Base-by-base conservation (phyloP, 2,888 invertebrate genomes). In the Heteromurus nitidus region DNA sequence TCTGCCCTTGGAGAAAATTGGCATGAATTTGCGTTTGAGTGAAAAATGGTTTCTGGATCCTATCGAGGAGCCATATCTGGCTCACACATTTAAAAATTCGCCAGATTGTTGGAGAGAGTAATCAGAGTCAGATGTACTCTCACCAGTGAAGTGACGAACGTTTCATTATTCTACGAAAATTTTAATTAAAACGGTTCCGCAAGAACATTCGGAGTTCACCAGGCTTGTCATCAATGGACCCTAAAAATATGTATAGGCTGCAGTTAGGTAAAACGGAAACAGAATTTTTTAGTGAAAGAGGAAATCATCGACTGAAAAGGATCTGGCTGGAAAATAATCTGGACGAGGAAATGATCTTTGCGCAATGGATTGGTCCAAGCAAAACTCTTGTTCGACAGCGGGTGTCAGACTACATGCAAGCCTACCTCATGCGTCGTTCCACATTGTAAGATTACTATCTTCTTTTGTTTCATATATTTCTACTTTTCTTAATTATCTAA, bases 291-390 rank as follows among this genome's bases (percentile, higher is more conserved):
- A 84, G 84, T 60, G 30, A 50, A 24, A 64, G 53, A 13, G 84
- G 84, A n/a, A 75, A 84, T n/a, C 77, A 31, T 13, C 24, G 50
- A 22, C 67, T 84, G 60, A 50, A 70, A 42, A 31, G 65, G 26
- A 84, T 84, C 47, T 84, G 84, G 80, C 22, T 82, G 20, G 70
- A 77, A 18, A 70, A 80, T 26, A 47, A 65, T 30, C 55, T 82
- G 22, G 76, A 80, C 62, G 74, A 82, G 26, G 84, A 84, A 65
- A 73, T 82, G 58, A 76, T 84, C 30, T 84, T 84, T 68, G 72
- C 84, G 2, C 74, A 80, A n/a, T 69, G 68, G 69, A 74, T 70
- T 36, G 84, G 82, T 7, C 80, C 76, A 16, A 84, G 80, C 55
- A 64, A 81, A 18, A 53, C 74, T 2, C 58, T 80, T 16, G 22